Percentiles rank a stretch among this genome's conserved stretches.
phyloP scores from a whole-genome alignment of 92 coral and sea anemone genomes.

The Epizoanthus ramosus region DNA sequence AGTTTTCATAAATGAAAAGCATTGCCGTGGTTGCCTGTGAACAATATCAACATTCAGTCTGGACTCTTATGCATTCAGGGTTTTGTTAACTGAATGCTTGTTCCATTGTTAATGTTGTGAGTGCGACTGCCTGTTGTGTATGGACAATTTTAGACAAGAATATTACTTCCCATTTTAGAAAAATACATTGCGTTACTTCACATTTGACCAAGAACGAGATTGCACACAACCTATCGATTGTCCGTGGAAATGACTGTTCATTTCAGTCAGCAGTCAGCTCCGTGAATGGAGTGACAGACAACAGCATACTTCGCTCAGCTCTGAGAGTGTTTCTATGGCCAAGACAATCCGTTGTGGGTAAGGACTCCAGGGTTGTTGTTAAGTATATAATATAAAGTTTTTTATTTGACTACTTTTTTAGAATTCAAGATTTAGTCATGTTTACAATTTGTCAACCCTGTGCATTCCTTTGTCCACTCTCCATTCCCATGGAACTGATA shows the following conservation, averaged over 20 bases:
- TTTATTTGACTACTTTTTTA: background rate
- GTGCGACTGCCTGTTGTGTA: too few relatives aligned
- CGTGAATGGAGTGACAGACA: constrained; percentile 31
- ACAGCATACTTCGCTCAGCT: constrained; percentile 14
- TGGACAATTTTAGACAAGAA: background rate
- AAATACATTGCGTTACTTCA: constrained; percentile 70
- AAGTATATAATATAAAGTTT: too few relatives aligned
- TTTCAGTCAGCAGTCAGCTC: constrained; percentile 1
- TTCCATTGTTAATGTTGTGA: too few relatives aligned
- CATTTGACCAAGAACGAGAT: constrained; percentile 81
- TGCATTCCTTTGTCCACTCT: too few relatives aligned
- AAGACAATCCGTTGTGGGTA: constrained; percentile 82
- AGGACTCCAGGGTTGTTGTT: background rate
- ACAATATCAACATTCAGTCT: too few relatives aligned
- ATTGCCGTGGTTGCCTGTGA: too few relatives aligned
- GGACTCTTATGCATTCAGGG: too few relatives aligned
- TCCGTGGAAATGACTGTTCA: constrained; percentile 63
- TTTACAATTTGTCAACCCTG: too few relatives aligned
- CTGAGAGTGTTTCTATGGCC: constrained; percentile 88
- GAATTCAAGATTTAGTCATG: too few relatives aligned
- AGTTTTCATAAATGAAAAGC: too few relatives aligned
- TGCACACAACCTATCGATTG: constrained; percentile 87
- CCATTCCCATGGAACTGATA: too few relatives aligned
- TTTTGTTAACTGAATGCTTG: too few relatives aligned
- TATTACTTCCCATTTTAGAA: constrained; percentile 48